These are phyloP conservation scores for Galeopterus variegatus DNA, from an alignment of 2,113 vertebrate species.

Conservation along the genomic window DNA sequence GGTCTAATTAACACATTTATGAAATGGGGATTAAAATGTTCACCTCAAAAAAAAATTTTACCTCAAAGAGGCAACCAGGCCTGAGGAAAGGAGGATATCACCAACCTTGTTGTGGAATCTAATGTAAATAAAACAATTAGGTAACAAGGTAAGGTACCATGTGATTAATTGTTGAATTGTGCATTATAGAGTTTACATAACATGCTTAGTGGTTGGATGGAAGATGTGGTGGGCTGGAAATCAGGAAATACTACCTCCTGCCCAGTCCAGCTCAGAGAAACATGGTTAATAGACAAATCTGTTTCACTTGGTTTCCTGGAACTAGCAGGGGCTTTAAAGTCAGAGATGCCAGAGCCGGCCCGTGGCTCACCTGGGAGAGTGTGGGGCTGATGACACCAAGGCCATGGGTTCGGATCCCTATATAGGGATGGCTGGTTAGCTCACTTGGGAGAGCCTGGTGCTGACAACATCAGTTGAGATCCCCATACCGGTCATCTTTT, in stretches of 20 bases:
- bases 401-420: no score
- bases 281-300: background rate
- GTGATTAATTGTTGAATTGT: background rate
- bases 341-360: background rate
- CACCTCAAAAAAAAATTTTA: background rate
- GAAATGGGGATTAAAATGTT: background rate
- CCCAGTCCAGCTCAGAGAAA: background rate
- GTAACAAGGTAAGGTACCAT: background rate
- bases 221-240: background rate
- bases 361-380: no score
- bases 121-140: conserved; percentile 19
- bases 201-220: background rate
- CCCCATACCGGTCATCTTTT: no score
- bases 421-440: no score
- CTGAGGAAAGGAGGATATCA: background rate
- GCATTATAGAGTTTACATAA: background rate
- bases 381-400: no score
- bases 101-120: conserved; percentile 8
- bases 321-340: background rate
- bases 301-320: background rate
- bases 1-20: background rate
- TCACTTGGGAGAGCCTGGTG: no score
- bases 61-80: background rate
- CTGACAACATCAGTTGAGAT: no score
- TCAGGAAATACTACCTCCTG: background rate